These are phyloP conservation scores for Acleris literana DNA, from an alignment of 2,888 invertebrate genomes.

Conservation along the genomic window DNA sequence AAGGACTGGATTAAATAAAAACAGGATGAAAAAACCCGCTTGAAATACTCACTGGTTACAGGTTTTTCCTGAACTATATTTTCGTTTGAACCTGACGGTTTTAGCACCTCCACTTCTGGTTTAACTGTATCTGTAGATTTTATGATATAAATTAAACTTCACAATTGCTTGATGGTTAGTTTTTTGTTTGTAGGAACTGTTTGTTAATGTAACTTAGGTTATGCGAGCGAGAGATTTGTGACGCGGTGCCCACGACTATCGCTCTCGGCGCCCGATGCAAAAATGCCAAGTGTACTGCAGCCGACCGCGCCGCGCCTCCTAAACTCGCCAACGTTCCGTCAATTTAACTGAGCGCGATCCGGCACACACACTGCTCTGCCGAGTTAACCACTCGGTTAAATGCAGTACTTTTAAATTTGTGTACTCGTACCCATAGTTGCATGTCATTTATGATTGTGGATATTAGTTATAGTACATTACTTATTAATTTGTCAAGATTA, in stretches of 20 bases:
- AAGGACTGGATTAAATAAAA: constrained; percentile 54
- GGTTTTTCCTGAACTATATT: constrained; percentile 72
- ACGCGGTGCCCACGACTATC: constrained; percentile 36
- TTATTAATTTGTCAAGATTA: too few species aligned
- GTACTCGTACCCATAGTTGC: too few species aligned
- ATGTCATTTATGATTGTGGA: too few species aligned
- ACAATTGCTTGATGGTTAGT: constrained; percentile 50
- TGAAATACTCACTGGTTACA: constrained; percentile 77
- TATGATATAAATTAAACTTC: constrained; percentile 67
- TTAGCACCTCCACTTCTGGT: constrained; percentile 77
- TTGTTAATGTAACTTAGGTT: constrained; percentile 22
- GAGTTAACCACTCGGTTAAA: constrained; percentile 14
- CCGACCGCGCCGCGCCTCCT: constrained; percentile 34
- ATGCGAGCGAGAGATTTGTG: constrained; percentile 19
- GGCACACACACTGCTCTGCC: constrained; percentile 48
- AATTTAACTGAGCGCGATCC: constrained; percentile 70
- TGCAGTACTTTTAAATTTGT: too few species aligned
- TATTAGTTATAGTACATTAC: too few species aligned
- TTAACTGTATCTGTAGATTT: constrained; percentile 78
- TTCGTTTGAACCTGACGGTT: constrained; percentile 70
- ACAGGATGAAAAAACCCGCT: constrained; percentile 51
- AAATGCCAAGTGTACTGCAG: constrained; percentile 50
- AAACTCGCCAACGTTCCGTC: constrained; percentile 51
- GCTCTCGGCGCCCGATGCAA: constrained; percentile 53
- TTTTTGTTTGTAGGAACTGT: constrained; percentile 39